Percentiles rank a stretch among this genome's conserved stretches.
phyloP scores from a whole-genome alignment of 2,888 invertebrate species.

The Polia nebulosa region DNA sequence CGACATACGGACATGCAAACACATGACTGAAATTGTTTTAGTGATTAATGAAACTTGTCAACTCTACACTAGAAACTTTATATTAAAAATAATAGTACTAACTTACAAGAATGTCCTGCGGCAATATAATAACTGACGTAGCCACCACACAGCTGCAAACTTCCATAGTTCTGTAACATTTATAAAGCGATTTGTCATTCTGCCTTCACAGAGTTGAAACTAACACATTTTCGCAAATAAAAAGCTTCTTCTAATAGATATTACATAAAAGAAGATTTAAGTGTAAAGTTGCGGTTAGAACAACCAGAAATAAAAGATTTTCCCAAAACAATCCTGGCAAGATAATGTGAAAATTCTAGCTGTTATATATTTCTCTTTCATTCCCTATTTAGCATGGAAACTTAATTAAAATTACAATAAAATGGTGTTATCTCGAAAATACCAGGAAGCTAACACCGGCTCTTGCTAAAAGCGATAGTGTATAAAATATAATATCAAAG shows the following conservation, averaged over 20 bases:
- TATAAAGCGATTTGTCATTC: conserved; percentile 29
- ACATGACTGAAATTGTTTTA: too few species aligned
- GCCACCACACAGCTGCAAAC: conserved; percentile 2
- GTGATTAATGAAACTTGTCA: too few species aligned
- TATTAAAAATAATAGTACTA: too few species aligned
- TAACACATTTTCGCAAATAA: background rate
- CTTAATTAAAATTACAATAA: conserved; percentile 63
- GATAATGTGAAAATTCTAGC: conserved; percentile 28
- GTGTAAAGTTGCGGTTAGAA: background rate
- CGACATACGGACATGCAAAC: too few species aligned
- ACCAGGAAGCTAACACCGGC: conserved; percentile 34
- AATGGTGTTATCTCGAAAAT: conserved; percentile 54
- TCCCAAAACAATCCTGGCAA: conserved; percentile 14
- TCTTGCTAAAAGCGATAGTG: conserved; percentile 41
- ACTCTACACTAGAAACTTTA: too few species aligned
- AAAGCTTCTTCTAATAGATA: background rate
- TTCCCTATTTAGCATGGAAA: conserved; percentile 55
- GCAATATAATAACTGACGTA: background rate
- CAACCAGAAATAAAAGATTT: background rate
- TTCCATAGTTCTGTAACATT: conserved; percentile 4
- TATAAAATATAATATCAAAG: conserved; percentile 29
- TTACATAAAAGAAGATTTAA: background rate
- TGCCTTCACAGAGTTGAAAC: background rate
- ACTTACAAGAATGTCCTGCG: too few species aligned
- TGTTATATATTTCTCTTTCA: conserved; percentile 41